Evolutionary conservation across 2,797 vertebrate genomes (phyloP).

Genomic region (Phylloscopus collybita): DNA sequence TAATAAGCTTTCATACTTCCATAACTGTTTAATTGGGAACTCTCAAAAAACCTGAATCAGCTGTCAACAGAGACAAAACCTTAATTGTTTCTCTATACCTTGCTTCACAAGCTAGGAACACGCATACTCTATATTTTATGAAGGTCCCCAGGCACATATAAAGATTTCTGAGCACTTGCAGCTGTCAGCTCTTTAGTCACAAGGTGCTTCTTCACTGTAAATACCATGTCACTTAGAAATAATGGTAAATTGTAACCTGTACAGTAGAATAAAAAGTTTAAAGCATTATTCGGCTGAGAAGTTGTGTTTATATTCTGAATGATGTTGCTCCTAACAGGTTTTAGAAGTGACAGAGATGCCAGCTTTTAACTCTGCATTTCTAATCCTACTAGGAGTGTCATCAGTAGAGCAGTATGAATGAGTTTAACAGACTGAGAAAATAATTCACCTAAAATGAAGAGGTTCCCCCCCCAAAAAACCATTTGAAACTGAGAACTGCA

Average conservation of each 20-base stretch:
- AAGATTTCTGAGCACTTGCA: slow-evolving; percentile 65
- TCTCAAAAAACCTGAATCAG: slow-evolving; percentile 43
- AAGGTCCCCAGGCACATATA: slow-evolving; percentile 51
- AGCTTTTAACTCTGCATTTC: neutral
- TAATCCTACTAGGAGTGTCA: neutral
- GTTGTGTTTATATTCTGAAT: neutral
- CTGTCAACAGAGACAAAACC: slow-evolving; percentile 17
- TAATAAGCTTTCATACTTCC: slow-evolving; percentile 30
- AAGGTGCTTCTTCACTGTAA: slow-evolving; percentile 54
- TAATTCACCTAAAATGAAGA: neutral
- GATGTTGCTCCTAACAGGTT: neutral
- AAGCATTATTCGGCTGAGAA: neutral
- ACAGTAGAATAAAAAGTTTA: neutral
- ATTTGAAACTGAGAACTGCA: neutral
- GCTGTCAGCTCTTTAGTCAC: slow-evolving; percentile 74
- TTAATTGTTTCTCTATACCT: slow-evolving; percentile 63
- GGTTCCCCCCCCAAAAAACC: neutral
- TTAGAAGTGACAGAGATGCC: neutral
- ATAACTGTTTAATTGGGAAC: slow-evolving; percentile 46
- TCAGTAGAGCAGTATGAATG: neutral
- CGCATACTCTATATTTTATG: slow-evolving; percentile 6
- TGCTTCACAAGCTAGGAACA: slow-evolving; percentile 65
- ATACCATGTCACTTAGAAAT: slow-evolving; percentile 59
- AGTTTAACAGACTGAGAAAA: neutral
- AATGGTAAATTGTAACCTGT: slow-evolving; percentile 23